Evolutionary conservation across 2,797 vertebrate species (phyloP).

Genomic region (Muraenolepis orangiensis): DNA sequence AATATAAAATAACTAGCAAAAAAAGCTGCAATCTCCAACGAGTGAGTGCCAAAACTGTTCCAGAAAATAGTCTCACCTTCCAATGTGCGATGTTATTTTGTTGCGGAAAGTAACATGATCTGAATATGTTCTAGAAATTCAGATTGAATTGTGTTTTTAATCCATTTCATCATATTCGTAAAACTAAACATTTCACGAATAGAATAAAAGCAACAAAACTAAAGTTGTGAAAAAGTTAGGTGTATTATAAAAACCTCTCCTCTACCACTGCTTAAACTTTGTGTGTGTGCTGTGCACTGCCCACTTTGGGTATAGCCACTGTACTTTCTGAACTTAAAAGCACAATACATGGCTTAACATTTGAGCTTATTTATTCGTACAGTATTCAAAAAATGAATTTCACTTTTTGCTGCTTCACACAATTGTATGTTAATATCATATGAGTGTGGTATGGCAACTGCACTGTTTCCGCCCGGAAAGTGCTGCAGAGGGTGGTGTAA

Average conservation of each 20-base stretch:
- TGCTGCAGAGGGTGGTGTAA: no score
- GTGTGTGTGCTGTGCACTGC: not conserved
- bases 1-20: not conserved
- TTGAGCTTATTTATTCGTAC: no score
- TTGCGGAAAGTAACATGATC: slow-evolving; percentile 11
- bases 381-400: not conserved
- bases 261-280: no score
- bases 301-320: not conserved
- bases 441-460: no score
- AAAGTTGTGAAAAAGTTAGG: no score
- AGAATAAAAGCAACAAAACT: no score
- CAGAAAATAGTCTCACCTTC: slow-evolving; percentile 56
- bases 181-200: no score
- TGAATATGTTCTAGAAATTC: not conserved
- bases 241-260: no score
- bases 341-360: not conserved
- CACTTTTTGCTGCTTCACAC: not conserved
- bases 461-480: no score
- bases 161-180: no score
- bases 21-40: not conserved
- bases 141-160: slow-evolving; percentile 47
- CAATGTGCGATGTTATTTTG: not conserved
- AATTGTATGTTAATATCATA: not conserved
- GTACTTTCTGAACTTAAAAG: not conserved
- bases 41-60: slow-evolving; percentile 34